Evolutionary conservation across 2,888 invertebrate genomes (phyloP).

Genomic region (Synergus umbraculus): DNA sequence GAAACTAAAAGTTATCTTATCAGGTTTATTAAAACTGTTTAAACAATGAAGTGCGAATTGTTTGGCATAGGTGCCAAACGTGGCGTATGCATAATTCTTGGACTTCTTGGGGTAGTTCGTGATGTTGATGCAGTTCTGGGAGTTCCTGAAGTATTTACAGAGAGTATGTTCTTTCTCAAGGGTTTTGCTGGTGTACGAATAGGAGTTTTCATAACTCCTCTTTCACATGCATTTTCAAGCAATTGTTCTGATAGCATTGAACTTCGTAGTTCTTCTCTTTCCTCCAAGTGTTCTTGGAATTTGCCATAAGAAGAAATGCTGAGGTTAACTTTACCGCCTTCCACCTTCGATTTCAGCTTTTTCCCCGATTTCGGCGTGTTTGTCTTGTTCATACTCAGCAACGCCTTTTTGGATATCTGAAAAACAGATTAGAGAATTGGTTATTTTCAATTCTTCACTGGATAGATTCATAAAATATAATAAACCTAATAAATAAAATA

Average conservation of each 20-base stretch:
- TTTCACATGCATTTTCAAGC: slow-evolving; percentile 66
- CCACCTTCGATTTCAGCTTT: slow-evolving; percentile 19
- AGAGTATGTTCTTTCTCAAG: slow-evolving; percentile 61
- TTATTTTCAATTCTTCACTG: not conserved
- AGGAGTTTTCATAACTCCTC: slow-evolving; percentile 64
- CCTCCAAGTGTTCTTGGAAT: slow-evolving; percentile 79
- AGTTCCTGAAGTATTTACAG: slow-evolving; percentile 47
- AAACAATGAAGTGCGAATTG: slow-evolving; percentile 9
- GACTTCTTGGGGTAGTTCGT: slow-evolving; percentile 15
- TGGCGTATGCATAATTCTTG: slow-evolving; percentile 7
- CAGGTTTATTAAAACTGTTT: not conserved
- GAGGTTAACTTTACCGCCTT: not conserved
- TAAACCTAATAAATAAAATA: not conserved
- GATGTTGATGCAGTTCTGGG: not conserved
- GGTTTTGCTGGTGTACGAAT: slow-evolving; percentile 68
- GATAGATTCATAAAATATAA: not conserved
- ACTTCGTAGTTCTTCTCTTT: slow-evolving; percentile 79
- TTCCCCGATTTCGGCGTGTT: slow-evolving; percentile 44
- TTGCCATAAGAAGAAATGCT: slow-evolving; percentile 65
- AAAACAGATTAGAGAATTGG: not conserved
- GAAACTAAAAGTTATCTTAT: not conserved
- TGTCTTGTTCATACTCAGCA: slow-evolving; percentile 39
- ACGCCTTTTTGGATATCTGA: slow-evolving; percentile 50
- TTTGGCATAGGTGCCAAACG: slow-evolving; percentile 28
- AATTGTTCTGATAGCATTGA: slow-evolving; percentile 77